Evolutionary conservation across 2,797 vertebrate species (phyloP), one percentile per base, ranked within the genome.

Genomic region (Sus cebifrons): DNA sequence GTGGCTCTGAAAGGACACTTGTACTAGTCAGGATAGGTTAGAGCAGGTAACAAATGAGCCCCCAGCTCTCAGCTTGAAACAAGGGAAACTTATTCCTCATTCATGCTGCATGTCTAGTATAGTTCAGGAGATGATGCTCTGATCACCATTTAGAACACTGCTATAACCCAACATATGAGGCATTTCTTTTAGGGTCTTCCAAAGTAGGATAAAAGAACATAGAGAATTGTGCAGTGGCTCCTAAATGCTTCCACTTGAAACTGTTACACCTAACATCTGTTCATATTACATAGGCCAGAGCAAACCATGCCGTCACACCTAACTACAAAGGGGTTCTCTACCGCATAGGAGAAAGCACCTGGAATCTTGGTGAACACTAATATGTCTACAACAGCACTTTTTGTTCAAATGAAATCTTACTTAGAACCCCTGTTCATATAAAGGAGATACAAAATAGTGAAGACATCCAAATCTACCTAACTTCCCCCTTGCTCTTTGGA

Each of bases 181-280:
- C 6, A 73, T 79, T 79, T 79, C 77, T 79, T 97, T 85, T 85
- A 62, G 36, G 5, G 40, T 70, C 25, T 27, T 89, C 54, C 23
- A 74, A 92, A 36, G 52, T 12, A 90, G 71, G 36, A 27, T 87
- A 87, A 68, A 92, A 44, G n/a, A 94, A 73, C 29, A 85, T 44
- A 32, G 49, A 87, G 15, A 96, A 94, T 68, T 94, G 44, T 84
- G 16, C 10, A 67, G 5, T 36, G 21, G 14, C 6, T 86, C 64
- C 84, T 84, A 93, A 93, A 75, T 89, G 56, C 20, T 91, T 83
- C 44, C 27, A 32, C 6, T 91, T 70, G 79, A 60, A 96, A 95
- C 94, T 70, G 68, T n/a, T 74, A 78, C 10, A 71, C 9, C 13
- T 86, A 78, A 70, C 40, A 65, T 60, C 4, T 82, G 44, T 16